Evolutionary conservation across 2,888 invertebrate genomes (phyloP).

Genomic region (Trichopria drosophilae): DNA sequence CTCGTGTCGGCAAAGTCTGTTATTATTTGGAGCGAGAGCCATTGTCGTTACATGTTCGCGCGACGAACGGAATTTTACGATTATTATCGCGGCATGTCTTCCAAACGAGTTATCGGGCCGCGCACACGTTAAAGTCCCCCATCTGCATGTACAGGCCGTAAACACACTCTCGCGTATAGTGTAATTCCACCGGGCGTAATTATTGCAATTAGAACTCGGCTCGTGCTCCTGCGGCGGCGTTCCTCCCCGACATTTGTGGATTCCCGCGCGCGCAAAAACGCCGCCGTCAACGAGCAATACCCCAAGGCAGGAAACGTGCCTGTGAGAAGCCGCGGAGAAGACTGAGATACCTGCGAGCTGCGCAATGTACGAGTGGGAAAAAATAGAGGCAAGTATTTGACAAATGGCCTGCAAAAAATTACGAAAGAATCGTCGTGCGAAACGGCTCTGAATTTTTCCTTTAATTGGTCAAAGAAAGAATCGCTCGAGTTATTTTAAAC

Average conservation of each 20-base stretch:
- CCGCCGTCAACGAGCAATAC: not conserved
- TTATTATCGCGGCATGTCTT: conserved; percentile 21
- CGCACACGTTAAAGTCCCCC: not conserved
- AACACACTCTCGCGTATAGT: no score
- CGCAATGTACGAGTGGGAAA: no score
- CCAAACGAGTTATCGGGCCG: not conserved
- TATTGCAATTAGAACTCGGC: conserved; percentile 8
- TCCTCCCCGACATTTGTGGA: not conserved
- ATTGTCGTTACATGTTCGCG: conserved; percentile 27
- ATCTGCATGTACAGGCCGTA: conserved; percentile 1
- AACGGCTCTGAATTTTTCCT: no score
- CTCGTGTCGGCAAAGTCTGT: not conserved
- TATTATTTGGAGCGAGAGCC: conserved; percentile 13
- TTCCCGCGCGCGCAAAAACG: conserved; percentile 2
- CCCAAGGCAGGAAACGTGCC: not conserved
- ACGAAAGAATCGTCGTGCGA: no score
- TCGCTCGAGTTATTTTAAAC: no score
- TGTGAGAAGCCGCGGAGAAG: no score
- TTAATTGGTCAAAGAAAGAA: no score
- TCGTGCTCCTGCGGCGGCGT: not conserved
- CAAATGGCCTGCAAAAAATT: no score
- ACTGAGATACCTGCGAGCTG: no score
- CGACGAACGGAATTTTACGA: conserved; percentile 29
- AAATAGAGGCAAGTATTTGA: no score
- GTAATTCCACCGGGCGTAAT: no score